A percentile compares a stretch with the other conserved stretches of the same genome.
phyloP scores from a whole-genome alignment of 2,113 vertebrate genomes.

The Dendropsophus ebraccatus region DNA sequence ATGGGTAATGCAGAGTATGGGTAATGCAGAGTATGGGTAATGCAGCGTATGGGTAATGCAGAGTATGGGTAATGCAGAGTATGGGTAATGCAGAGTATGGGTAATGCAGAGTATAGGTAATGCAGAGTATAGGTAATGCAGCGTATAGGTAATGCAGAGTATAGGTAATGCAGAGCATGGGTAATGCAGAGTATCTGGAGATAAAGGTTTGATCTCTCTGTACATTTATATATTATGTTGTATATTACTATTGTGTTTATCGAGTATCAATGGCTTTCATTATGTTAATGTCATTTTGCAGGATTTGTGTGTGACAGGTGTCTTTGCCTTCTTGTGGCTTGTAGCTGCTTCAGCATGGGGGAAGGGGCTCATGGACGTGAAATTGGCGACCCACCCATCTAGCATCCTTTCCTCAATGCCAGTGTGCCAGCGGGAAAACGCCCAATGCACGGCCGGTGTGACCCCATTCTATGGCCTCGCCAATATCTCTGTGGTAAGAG shows the following conservation, averaged over 20 bases:
- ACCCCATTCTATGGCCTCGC: conserved; percentile 84
- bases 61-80: no score
- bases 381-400: conserved; percentile 76
- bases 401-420: conserved; percentile 65
- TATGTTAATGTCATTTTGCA: conserved; percentile 61
- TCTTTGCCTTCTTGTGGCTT: conserved; percentile 91
- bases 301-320: conserved; percentile 87
- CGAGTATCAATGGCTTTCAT: neutral
- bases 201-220: neutral
- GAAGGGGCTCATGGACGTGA: conserved; percentile 89
- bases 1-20: no score
- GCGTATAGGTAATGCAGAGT: no score
- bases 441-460: conserved; percentile 73
- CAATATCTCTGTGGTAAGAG: conserved; percentile 90
- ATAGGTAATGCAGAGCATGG: neutral
- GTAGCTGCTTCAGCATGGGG: conserved; percentile 90
- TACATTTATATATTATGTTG: neutral
- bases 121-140: no score
- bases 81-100: no score
- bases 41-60: no score
- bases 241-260: neutral
- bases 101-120: no score
- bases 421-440: conserved; percentile 62
- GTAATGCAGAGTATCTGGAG: neutral
- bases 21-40: no score